Base-by-base conservation (phyloP, 1,140 invertebrate species). In the Nebria ingens region DNA sequence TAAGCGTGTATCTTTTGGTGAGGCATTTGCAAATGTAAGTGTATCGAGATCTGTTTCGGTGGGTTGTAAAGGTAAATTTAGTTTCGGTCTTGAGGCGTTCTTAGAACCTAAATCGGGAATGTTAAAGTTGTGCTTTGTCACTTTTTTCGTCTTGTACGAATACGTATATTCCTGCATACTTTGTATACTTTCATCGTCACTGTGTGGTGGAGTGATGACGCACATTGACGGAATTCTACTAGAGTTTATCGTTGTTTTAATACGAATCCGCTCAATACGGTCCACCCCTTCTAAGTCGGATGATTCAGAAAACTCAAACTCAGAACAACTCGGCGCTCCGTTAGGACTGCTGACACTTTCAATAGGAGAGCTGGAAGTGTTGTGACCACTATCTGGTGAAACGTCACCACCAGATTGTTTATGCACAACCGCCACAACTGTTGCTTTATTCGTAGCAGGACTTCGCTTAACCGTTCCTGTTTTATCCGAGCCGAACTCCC, bases 161-260 rank as follows among this genome's bases (percentile, higher is more conserved):
- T 38, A 38, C 4, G 13, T 20, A 20, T 11, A 29, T n/a, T 13
- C 19, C 12, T 59, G 52, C 17, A 42, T 34, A 34, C 59, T 61
- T 49, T 56, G 60, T 53, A 77, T 68, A 55, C 83, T 82, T 65
- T 91, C 90, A 62, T 93, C 91, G 59, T 93, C 90, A 50, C 88
- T 91, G 54, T 86, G 86, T 1, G 86, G 83, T 9, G 90, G 89
- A 4, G 90, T 93, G 15, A 93, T 92, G 0, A 91, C 89, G 70
- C 91, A 93, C 85, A 94, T 90, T 0, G 89, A 92, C 2, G 91
- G 91, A 65, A 93, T 93, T 59, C 89, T 78, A 61, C 86, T 89
- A 11, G 85, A 85, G 59, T 86, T 91, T 22, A 93, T 91, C 3
- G 86, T 85, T 0, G 90, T 93, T 72, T 93, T 93, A 12, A 83